Conservation (phyloP, 2,113 vertebrate genomes). For the Ibidorhyncha struthersii region DNA sequence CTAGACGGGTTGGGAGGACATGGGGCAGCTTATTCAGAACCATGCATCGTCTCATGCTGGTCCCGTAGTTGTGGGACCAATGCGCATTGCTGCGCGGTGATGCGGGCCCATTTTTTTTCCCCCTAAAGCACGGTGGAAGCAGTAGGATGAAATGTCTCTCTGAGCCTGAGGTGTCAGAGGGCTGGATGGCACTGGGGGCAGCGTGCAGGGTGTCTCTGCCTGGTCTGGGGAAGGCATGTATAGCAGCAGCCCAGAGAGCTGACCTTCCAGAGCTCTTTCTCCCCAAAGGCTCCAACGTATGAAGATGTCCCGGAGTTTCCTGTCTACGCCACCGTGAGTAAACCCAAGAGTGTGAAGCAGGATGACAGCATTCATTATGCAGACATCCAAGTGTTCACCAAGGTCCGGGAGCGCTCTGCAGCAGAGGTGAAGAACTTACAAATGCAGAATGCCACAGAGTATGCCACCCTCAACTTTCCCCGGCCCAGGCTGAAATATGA, state of each 20-base stretch:
- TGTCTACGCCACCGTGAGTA: slow-evolving; percentile 66
- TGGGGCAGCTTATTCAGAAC: neutral
- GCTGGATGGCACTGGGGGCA: neutral
- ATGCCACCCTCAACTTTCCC: slow-evolving; percentile 83
- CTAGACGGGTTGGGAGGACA: neutral
- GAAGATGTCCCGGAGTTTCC: slow-evolving; percentile 66
- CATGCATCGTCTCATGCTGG: neutral
- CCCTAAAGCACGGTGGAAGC: neutral
- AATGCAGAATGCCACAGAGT: slow-evolving; percentile 73
- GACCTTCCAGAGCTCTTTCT: neutral
- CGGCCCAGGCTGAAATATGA: slow-evolving; percentile 62
- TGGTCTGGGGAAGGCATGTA: neutral
- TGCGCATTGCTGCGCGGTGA: neutral
- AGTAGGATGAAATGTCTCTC: neutral
- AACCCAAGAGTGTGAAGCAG: neutral
- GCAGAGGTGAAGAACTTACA: slow-evolving; percentile 43
- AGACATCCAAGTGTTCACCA: slow-evolving; percentile 79
- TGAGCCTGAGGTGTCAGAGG: neutral
- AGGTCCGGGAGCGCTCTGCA: neutral
- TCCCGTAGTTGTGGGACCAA: neutral
- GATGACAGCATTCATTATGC: slow-evolving; percentile 81
- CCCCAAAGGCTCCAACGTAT: slow-evolving; percentile 33
- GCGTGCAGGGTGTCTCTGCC: neutral
- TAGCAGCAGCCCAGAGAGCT: neutral
- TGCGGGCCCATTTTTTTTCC: fast-evolving